Evolutionary conservation across 37 sponge, comb jelly and placozoan genomes (phyloP).

Genomic region (Geodia barretti): DNA sequence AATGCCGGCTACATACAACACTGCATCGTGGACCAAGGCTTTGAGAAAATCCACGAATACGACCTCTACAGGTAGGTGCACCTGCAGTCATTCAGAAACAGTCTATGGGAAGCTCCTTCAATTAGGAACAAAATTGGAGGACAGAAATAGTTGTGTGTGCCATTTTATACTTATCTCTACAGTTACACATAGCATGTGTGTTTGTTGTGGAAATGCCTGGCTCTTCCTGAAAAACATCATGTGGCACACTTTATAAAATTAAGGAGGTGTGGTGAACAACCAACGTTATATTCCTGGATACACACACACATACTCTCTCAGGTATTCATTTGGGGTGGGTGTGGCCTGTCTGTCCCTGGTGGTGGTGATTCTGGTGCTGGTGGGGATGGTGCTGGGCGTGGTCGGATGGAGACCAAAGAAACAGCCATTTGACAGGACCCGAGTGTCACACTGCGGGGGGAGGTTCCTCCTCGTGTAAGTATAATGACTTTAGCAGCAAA

Average conservation of each 20-base stretch:
- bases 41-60: constrained; percentile 4
- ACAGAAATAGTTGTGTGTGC: no score
- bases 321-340: constrained; percentile 70
- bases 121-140: no score
- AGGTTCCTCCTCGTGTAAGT: constrained; percentile 62
- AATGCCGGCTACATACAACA: constrained; percentile 27
- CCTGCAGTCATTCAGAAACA: no score
- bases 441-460: constrained; percentile 70
- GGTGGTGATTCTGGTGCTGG: constrained; percentile 28
- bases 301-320: background rate
- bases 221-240: no score
- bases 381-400: constrained; percentile 53
- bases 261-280: no score
- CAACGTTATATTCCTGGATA: no score
- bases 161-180: no score
- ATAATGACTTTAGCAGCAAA: no score
- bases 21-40: constrained; percentile 27
- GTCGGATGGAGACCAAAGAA: constrained; percentile 38
- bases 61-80: constrained; percentile 44
- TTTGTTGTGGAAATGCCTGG: no score
- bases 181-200: no score
- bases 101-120: no score
- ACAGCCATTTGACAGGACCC: constrained; percentile 38
- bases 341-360: constrained; percentile 49
- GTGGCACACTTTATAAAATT: no score